Evolutionary conservation across 2,113 vertebrate species (phyloP), one percentile per base, ranked within the genome.

Genomic region (Chaetodon trifascialis): DNA sequence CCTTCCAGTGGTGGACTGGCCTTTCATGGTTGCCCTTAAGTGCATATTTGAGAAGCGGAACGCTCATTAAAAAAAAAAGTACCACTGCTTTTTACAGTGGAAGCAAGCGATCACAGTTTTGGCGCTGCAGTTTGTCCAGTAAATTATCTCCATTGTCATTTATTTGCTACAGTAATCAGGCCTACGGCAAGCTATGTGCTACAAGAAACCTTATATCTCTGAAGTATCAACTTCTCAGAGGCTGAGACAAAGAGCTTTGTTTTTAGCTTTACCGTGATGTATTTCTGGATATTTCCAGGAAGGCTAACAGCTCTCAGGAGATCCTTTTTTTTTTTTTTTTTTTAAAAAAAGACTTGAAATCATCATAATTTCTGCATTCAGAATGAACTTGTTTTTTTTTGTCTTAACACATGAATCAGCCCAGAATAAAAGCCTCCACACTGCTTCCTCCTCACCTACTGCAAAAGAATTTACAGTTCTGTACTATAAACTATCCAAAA

Each of bases 1-100:
- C 46, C 7, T 1, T 54, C 47, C 47, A 67, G 42, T n/a, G 12
- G 68, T 51, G 46, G 47, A 67, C 16, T n/a, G 55, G 72, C 19
- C 49, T 77, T 82, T 82, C 65, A 67, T 82, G 77, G 38, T 47
- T 1, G 47, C 34, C 75, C 63, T 66, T 66, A 17, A 84, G 40
- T 51, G 70, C 30, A 30, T 62, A 54, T 84, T 87, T 78, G 17
- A 64, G 78, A 78, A 19, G 1, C 5, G 34, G 59, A 68, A 69
- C 7, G 42, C 73, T 55, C 36, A 23, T 86, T n/a, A n/a, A 71
- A 86, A 85, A 56, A 51, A 73, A 79, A 78, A 59, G 19, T 2
- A 47, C 7, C 17, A 16, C 66, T 16, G 38, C 65, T 73, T 79
- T 79, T 63, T 76, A 69, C 47, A 80, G 49, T 77, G 40, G 46